Percentiles rank a stretch among this genome's conserved stretches.
phyloP scores from a whole-genome alignment of 1,140 invertebrate genomes.

The Spodoptera litura region DNA sequence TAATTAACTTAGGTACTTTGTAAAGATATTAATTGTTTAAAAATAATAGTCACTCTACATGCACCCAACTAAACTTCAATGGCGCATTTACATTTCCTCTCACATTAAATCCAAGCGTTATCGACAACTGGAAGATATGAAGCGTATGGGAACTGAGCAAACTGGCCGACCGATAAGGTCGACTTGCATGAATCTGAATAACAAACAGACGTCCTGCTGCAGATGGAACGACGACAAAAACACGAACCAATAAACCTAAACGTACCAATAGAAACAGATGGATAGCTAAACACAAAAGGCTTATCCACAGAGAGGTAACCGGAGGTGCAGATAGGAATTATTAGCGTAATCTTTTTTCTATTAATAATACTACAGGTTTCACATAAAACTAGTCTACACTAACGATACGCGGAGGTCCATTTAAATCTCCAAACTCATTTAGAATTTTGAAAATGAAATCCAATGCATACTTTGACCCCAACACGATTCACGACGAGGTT shows the following conservation, averaged over 20 bases:
- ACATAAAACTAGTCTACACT: too few species aligned
- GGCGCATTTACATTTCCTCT: not conserved
- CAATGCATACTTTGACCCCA: too few species aligned
- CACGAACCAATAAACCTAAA: slow-evolving; percentile 38
- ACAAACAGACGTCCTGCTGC: slow-evolving; percentile 58
- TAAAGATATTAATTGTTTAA: not conserved
- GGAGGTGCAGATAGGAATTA: too few species aligned
- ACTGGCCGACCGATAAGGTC: slow-evolving; percentile 73
- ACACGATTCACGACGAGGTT: too few species aligned
- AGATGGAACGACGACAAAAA: slow-evolving; percentile 71
- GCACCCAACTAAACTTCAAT: not conserved
- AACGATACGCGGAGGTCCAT: too few species aligned
- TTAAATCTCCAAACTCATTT: too few species aligned
- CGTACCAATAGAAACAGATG: not conserved
- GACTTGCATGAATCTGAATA: slow-evolving; percentile 73
- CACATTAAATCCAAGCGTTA: slow-evolving; percentile 56
- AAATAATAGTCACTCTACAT: not conserved
- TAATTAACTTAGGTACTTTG: too few species aligned
- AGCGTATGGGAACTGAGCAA: slow-evolving; percentile 66
- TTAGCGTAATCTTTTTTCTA: too few species aligned
- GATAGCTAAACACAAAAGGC: not conserved
- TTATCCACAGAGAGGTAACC: too few species aligned
- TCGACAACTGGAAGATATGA: slow-evolving; percentile 70
- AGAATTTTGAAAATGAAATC: too few species aligned
- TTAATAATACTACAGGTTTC: too few species aligned